Percentiles rank a stretch among this genome's conserved stretches.
Evolutionary conservation across 2,888 invertebrate species (phyloP).

Genomic region (Cybosia mesomella): DNA sequence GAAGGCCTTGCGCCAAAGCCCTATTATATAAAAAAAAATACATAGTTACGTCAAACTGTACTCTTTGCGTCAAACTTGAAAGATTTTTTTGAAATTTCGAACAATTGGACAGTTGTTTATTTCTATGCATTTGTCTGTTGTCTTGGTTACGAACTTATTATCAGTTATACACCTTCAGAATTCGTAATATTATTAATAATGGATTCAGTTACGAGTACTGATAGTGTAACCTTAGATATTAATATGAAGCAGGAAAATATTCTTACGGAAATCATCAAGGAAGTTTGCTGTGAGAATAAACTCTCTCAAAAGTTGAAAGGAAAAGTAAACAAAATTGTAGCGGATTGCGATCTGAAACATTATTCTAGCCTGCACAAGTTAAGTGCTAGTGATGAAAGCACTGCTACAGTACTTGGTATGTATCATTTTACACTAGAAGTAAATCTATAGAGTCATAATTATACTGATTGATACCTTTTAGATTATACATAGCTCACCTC

Average conservation of each 20-base stretch:
- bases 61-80: no score
- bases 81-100: no score
- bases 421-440: background rate
- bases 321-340: conserved; percentile 76
- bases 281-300: conserved; percentile 67
- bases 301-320: conserved; percentile 68
- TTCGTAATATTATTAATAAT: conserved; percentile 45
- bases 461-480: no score
- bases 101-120: background rate
- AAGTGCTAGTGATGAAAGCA: conserved; percentile 76
- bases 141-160: conserved; percentile 39
- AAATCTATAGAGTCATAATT: no score
- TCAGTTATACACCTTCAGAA: background rate
- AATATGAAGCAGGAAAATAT: conserved; percentile 71
- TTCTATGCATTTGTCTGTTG: conserved; percentile 35
- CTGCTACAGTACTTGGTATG: conserved; percentile 76
- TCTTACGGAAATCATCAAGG: conserved; percentile 74
- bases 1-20: no score
- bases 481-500: background rate
- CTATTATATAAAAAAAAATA: no score
- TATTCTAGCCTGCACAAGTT: conserved; percentile 78
- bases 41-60: no score
- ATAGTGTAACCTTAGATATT: conserved; percentile 55
- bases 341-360: conserved; percentile 76
- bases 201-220: conserved; percentile 72